Evolutionary conservation across 1,140 invertebrate species (phyloP).

Genomic region (Drosophila erecta): DNA sequence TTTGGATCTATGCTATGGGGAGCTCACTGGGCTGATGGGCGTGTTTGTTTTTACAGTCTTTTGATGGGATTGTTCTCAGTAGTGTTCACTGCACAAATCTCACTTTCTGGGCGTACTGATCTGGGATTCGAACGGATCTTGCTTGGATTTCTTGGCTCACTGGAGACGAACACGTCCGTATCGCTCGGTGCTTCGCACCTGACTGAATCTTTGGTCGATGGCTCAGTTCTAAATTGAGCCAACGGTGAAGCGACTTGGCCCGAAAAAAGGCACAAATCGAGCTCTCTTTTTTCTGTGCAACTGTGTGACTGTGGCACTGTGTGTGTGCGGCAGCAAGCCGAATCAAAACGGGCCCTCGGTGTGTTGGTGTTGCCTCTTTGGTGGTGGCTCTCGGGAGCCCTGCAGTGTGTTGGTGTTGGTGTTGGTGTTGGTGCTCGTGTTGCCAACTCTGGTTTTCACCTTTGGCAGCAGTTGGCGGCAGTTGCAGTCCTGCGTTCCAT

Average conservation of each 20-base stretch:
- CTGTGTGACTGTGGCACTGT: conserved; percentile 2
- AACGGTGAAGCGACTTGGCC: conserved; percentile 73
- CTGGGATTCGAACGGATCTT: conserved; percentile 28
- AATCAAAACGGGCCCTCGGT: conserved; percentile 75
- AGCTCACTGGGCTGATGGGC: conserved; percentile 23
- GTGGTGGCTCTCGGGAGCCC: conserved; percentile 24
- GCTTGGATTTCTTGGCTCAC: conserved; percentile 30
- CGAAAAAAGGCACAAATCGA: conserved; percentile 63
- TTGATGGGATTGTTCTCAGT: conserved; percentile 4
- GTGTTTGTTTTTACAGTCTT: conserved; percentile 11
- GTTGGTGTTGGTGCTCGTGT: conserved; percentile 35
- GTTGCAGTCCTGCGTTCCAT: conserved; percentile 56
- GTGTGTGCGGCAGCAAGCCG: conserved; percentile 56
- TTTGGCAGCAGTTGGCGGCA: conserved; percentile 80
- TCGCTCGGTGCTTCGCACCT: conserved; percentile 84
- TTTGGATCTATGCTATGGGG: conserved; percentile 22
- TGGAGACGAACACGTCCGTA: conserved; percentile 81
- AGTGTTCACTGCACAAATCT: conserved; percentile 38
- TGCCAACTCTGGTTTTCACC: conserved; percentile 81
- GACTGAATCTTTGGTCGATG: conserved; percentile 84
- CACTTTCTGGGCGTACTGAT: conserved; percentile 28
- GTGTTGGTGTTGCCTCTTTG: conserved; percentile 32
- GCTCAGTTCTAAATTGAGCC: conserved; percentile 80
- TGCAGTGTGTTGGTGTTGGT: conserved; percentile 37
- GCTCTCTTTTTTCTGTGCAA: conserved; percentile 26